A percentile compares a stretch with the other conserved stretches of the same genome.
These are phyloP conservation scores for Porites rus DNA, from an alignment of 92 coral and sea anemone species.

Conservation along the genomic window DNA sequence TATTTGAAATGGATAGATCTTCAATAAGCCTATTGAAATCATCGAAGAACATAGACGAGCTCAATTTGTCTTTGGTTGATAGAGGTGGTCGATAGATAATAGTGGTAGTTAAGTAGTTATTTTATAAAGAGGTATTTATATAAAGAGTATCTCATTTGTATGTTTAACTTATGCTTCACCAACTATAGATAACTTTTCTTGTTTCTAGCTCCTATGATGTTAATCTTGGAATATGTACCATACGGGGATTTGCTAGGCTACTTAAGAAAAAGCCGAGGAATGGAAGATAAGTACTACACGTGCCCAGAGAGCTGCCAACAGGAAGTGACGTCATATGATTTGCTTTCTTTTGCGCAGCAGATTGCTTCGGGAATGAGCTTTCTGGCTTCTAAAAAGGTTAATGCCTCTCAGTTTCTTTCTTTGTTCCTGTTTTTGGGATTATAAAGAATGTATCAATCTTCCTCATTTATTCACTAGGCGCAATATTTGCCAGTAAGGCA, in stretches of 20 bases:
- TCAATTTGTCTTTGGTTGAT: too few species aligned
- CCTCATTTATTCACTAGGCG: too few species aligned
- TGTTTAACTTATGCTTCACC: too few species aligned
- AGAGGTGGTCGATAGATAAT: too few species aligned
- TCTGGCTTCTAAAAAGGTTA: conserved; percentile 53
- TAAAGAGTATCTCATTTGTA: too few species aligned
- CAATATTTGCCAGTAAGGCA: too few species aligned
- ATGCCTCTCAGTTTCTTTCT: background rate
- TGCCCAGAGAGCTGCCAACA: conserved; percentile 47
- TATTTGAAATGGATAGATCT: conserved; percentile 4
- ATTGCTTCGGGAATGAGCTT: conserved; percentile 64
- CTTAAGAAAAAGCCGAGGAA: conserved; percentile 52
- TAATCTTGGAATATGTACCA: conserved; percentile 61
- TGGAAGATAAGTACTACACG: conserved; percentile 49
- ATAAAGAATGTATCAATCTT: too few species aligned
- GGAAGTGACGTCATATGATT: conserved; percentile 57
- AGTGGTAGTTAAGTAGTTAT: too few species aligned
- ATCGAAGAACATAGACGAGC: conserved; percentile 35
- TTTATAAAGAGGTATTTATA: too few species aligned
- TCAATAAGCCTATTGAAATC: conserved; percentile 31
- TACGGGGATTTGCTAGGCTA: conserved; percentile 64
- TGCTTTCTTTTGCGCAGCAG: conserved; percentile 62
- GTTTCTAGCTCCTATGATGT: conserved; percentile 42
- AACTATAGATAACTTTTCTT: background rate
- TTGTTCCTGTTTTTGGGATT: too few species aligned